phyloP scores from a whole-genome alignment of 2,113 vertebrate species.

The Harpagus bidentatus region DNA sequence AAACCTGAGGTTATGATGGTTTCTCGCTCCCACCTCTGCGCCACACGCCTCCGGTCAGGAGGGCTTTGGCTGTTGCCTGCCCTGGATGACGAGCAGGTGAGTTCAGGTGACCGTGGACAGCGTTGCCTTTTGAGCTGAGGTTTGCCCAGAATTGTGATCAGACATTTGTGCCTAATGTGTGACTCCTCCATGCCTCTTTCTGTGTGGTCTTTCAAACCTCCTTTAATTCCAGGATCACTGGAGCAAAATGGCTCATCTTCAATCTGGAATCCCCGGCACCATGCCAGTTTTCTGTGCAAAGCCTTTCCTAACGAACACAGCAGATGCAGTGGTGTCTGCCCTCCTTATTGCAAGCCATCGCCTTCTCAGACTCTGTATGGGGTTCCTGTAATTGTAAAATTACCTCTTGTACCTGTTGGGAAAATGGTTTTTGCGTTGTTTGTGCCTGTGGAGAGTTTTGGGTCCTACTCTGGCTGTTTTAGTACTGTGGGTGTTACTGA shows the following conservation, averaged over 20 bases:
- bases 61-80: not conserved
- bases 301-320: not conserved
- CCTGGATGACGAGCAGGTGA: rapidly evolving
- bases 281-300: not conserved
- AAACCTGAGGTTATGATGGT: no score
- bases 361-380: not conserved
- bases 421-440: rapidly evolving
- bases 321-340: not conserved
- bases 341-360: not conserved
- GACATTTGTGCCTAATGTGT: not conserved
- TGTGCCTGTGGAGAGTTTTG: not conserved
- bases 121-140: not conserved
- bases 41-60: not conserved
- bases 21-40: rapidly evolving
- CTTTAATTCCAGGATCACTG: not conserved
- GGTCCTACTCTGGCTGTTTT: not conserved
- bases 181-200: not conserved
- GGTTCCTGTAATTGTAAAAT: not conserved
- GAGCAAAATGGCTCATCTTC: not conserved
- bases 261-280: not conserved
- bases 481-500: not conserved
- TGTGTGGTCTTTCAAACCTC: not conserved
- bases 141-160: not conserved
- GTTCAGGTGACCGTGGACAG: no score
- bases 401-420: not conserved